A percentile compares a stretch with the other conserved stretches of the same genome.
Conservation (phyloP, 2,888 invertebrate genomes). For the Lysandra coridon region DNA sequence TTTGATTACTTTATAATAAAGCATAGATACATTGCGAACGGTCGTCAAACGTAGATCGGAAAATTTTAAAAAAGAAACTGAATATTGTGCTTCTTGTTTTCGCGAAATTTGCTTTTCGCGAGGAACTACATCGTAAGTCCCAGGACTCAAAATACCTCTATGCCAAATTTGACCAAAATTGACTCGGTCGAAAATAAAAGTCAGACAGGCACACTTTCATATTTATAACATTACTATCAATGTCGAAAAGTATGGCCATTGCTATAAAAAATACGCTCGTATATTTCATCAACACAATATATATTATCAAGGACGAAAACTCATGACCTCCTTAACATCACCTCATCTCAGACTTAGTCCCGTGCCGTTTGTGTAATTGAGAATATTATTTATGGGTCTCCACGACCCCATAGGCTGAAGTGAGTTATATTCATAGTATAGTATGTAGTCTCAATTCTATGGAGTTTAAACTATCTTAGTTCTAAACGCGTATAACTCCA, state of each 20-base stretch:
- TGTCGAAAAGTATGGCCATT: neutral
- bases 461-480: neutral
- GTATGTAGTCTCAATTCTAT: neutral
- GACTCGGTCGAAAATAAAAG: too few relatives aligned
- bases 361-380: neutral
- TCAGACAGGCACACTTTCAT: neutral
- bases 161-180: too few relatives aligned
- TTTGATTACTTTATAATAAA: too few relatives aligned
- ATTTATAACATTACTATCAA: neutral
- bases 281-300: neutral
- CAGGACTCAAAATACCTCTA: too few relatives aligned
- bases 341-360: neutral
- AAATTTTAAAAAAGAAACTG: too few relatives aligned
- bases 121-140: too few relatives aligned
- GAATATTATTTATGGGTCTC: slow-evolving; percentile 16
- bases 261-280: neutral
- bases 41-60: too few relatives aligned
- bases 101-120: too few relatives aligned
- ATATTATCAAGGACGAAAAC: neutral
- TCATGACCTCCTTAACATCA: neutral
- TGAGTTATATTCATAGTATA: neutral
- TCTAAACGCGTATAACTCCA: neutral
- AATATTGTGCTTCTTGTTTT: too few relatives aligned
- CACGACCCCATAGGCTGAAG: neutral
- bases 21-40: too few relatives aligned